Percentiles rank a stretch among this genome's conserved stretches.
These are phyloP conservation scores for Dendrolimus houi DNA, from an alignment of 2,888 invertebrate species.

Conservation along the genomic window DNA sequence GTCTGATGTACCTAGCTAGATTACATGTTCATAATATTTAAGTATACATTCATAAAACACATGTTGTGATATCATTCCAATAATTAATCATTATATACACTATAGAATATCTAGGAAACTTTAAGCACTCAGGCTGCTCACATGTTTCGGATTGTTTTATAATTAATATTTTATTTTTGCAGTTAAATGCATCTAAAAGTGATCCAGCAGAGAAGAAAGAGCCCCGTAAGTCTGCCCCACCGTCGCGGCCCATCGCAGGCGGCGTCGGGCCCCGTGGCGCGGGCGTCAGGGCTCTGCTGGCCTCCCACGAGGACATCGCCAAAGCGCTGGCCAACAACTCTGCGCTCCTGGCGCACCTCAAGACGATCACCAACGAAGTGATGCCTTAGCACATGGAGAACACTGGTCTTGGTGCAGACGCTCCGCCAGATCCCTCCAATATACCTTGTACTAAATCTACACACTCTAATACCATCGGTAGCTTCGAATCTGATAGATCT, in stretches of 20 bases:
- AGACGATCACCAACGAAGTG: constrained; percentile 15
- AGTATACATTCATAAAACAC: too few relatives aligned
- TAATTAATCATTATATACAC: too few relatives aligned
- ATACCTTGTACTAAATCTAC: neutral
- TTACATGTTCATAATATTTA: too few relatives aligned
- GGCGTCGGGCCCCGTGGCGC: constrained; percentile 25
- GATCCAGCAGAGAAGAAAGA: constrained; percentile 2
- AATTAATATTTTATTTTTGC: neutral
- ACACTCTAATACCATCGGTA: neutral
- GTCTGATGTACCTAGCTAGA: too few relatives aligned
- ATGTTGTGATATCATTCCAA: too few relatives aligned
- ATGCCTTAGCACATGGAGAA: constrained; percentile 18
- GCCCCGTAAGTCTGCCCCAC: constrained; percentile 3
- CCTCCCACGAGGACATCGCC: constrained; percentile 43
- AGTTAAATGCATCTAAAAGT: constrained; percentile 5
- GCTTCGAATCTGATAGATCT: neutral
- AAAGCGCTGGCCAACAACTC: constrained; percentile 28
- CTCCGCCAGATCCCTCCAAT: neutral
- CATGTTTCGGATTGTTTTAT: neutral
- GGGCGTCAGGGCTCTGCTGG: constrained; percentile 45
- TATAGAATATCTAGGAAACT: too few relatives aligned
- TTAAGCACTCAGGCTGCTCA: too few relatives aligned
- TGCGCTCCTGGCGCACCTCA: constrained; percentile 28
- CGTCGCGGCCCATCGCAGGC: constrained; percentile 4
- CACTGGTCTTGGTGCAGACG: neutral